These are phyloP conservation scores for Notolabrus celidotus DNA, from an alignment of 2,797 vertebrate genomes.

Conservation along the genomic window DNA sequence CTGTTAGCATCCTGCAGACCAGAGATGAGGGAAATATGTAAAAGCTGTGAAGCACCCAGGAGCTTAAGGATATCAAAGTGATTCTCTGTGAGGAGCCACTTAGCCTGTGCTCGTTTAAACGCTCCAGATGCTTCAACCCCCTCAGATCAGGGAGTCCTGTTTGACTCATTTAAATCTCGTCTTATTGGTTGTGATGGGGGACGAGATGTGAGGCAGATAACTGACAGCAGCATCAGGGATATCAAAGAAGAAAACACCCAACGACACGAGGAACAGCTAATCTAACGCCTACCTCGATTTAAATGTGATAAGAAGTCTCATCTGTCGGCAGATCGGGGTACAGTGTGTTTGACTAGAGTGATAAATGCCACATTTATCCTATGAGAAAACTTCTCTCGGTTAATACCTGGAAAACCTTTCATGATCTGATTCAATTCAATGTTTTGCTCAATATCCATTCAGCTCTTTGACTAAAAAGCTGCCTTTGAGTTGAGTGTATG, in stretches of 20 bases:
- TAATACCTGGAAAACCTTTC: no score
- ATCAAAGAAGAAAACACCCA: conserved; percentile 35
- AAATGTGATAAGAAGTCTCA: background rate
- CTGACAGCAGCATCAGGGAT: conserved; percentile 12
- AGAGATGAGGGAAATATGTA: conserved; percentile 43
- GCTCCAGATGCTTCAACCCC: conserved; percentile 30
- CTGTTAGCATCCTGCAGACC: conserved; percentile 22
- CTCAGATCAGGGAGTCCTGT: conserved; percentile 34
- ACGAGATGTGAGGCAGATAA: conserved; percentile 21
- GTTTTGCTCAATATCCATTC: no score
- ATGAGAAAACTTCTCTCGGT: no score
- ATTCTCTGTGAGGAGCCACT: conserved; percentile 55
- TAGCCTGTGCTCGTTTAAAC: conserved; percentile 52
- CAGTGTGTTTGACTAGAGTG: conserved; percentile 10
- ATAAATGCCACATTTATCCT: background rate
- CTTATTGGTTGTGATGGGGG: conserved; percentile 36
- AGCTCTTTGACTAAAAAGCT: no score
- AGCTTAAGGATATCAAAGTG: conserved; percentile 36
- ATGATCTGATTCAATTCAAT: no score
- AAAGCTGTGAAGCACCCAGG: conserved; percentile 31
- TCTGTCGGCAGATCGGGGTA: background rate
- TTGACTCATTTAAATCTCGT: conserved; percentile 35
- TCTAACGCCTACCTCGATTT: conserved; percentile 17
- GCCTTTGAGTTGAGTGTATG: no score
- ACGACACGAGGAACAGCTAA: conserved; percentile 11